Conservation (phyloP, 1,140 invertebrate genomes). For the Oedothorax gibbosus region DNA sequence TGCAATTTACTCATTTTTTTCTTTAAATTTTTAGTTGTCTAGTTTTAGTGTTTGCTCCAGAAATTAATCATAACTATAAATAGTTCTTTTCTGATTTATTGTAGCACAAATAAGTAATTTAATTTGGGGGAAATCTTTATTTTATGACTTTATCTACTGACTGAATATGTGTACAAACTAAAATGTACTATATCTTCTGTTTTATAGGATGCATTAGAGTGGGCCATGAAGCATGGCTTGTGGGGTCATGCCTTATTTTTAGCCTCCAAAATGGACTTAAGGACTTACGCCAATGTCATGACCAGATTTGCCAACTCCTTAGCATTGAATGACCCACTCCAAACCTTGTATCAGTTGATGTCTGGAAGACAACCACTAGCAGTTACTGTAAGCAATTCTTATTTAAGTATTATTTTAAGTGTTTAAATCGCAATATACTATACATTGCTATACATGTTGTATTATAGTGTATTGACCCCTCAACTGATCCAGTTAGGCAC, state of each 20-base stretch:
- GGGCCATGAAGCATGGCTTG: conserved; percentile 86
- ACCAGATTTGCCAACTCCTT: conserved; percentile 90
- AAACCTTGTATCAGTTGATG: conserved; percentile 92
- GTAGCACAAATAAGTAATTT: too few species aligned
- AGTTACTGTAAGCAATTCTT: conserved; percentile 76
- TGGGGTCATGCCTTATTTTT: conserved; percentile 96
- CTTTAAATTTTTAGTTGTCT: too few species aligned
- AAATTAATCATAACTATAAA: too few species aligned
- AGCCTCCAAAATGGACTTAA: conserved; percentile 87
- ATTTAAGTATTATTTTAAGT: conserved; percentile 5
- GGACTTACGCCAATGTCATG: conserved; percentile 88
- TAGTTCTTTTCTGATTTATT: too few species aligned
- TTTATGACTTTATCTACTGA: too few species aligned
- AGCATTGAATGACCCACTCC: conserved; percentile 86
- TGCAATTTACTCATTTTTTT: too few species aligned
- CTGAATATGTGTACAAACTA: too few species aligned
- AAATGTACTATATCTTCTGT: conserved; percentile 55
- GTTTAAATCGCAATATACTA: background rate
- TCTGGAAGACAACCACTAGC: conserved; percentile 86
- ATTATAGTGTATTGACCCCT: too few species aligned
- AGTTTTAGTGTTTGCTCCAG: too few species aligned
- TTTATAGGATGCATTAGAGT: conserved; percentile 77
- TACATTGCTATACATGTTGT: too few species aligned
- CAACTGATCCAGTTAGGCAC: too few species aligned
- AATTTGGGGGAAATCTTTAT: too few species aligned